A percentile compares a stretch with the other conserved stretches of the same genome.
Conservation (phyloP, 2,113 vertebrate species). For the Typhlomys cinereus region DNA sequence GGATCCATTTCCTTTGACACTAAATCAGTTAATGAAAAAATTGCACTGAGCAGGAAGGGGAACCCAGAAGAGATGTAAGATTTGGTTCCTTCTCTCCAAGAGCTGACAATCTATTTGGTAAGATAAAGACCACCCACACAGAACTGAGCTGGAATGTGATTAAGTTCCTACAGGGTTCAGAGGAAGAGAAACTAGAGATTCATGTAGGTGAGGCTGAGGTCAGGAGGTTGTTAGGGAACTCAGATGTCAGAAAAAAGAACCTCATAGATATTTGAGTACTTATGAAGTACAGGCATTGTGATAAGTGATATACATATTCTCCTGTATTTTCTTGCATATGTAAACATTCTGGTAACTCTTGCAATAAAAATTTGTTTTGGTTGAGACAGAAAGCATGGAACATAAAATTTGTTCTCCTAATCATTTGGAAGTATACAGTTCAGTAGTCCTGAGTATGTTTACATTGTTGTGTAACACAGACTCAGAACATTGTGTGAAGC, state of each 20-base stretch:
- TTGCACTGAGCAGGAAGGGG: neutral
- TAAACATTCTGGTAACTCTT: neutral
- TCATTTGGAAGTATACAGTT: constrained; percentile 21
- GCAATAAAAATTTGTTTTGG: neutral
- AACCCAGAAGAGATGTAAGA: constrained; percentile 49
- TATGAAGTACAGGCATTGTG: neutral
- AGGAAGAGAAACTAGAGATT: constrained; percentile 42
- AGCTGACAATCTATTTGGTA: constrained; percentile 50
- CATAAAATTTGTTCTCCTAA: neutral
- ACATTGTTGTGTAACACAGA: neutral
- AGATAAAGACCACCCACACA: constrained; percentile 18
- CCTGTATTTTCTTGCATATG: neutral
- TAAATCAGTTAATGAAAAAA: constrained; percentile 45
- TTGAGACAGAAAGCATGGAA: neutral
- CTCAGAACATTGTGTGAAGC: neutral
- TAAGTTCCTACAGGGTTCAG: neutral
- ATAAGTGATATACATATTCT: neutral
- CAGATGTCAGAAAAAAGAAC: neutral
- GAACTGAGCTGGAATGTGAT: constrained; percentile 27
- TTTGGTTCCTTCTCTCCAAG: neutral
- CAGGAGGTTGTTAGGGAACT: neutral
- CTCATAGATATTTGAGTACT: neutral
- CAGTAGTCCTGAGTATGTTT: neutral
- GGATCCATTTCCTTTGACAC: neutral
- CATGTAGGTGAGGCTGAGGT: neutral